These are phyloP conservation scores for Tor tambroides DNA, from an alignment of 2,113 vertebrate genomes.

Conservation along the genomic window DNA sequence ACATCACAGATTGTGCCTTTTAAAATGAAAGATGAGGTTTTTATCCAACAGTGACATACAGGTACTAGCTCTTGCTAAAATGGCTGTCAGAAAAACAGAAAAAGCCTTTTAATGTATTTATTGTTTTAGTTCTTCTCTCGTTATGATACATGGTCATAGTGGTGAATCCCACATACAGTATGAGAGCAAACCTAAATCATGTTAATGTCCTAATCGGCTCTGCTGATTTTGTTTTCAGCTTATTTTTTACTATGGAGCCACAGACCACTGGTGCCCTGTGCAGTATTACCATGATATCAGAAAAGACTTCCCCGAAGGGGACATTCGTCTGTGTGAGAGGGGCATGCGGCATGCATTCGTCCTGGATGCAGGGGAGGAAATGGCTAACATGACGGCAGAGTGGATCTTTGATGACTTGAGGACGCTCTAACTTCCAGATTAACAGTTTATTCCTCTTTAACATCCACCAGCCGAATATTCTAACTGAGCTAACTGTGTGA, in stretches of 20 bases:
- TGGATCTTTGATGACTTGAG: conserved; percentile 81
- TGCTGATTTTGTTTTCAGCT: conserved; percentile 75
- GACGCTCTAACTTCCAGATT: conserved; percentile 59
- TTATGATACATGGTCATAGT: neutral
- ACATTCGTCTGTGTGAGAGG: conserved; percentile 87
- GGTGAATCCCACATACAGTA: conserved; percentile 6
- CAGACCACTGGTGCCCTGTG: conserved; percentile 89
- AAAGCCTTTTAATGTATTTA: neutral
- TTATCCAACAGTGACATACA: neutral
- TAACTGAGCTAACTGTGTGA: neutral
- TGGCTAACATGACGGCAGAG: conserved; percentile 82
- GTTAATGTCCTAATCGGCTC: neutral
- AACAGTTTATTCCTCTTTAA: neutral
- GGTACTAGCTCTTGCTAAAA: neutral
- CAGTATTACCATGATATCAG: conserved; percentile 89
- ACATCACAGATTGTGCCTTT: neutral
- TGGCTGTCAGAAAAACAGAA: neutral
- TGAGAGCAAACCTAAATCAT: neutral
- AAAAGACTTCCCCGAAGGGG: conserved; percentile 85
- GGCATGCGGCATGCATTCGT: conserved; percentile 88
- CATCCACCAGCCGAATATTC: neutral
- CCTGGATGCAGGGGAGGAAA: conserved; percentile 77
- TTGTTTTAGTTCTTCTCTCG: neutral
- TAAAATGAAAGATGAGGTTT: neutral
- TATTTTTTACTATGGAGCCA: conserved; percentile 90